Percentiles rank a stretch among this genome's conserved stretches.
Conservation (phyloP, 2,113 vertebrate genomes). For the Chloebia gouldiae region DNA sequence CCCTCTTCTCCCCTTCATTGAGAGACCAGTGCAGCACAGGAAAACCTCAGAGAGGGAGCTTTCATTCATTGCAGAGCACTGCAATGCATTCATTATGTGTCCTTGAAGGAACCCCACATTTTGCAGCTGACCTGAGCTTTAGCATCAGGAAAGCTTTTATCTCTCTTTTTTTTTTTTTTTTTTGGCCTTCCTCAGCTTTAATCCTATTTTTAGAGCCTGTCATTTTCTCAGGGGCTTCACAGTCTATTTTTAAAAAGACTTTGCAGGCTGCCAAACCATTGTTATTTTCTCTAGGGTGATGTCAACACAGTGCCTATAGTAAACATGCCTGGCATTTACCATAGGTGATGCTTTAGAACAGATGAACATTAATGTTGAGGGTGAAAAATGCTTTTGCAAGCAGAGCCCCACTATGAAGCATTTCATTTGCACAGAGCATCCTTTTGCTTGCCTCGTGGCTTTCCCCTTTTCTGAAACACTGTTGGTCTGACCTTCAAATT, state of each 20-base stretch:
- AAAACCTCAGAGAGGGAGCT: background rate
- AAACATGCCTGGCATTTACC: background rate
- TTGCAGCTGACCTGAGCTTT: slow-evolving; percentile 41
- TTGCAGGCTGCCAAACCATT: slow-evolving; percentile 47
- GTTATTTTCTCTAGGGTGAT: slow-evolving; percentile 27
- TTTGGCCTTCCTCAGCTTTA: background rate
- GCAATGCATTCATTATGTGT: background rate
- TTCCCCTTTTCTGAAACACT: slow-evolving; percentile 18
- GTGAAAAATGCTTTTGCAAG: background rate
- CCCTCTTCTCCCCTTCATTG: background rate
- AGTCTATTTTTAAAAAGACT: slow-evolving; percentile 62
- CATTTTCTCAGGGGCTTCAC: slow-evolving; percentile 43
- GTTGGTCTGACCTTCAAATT: slow-evolving; percentile 22
- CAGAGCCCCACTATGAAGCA: background rate
- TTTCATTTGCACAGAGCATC: background rate
- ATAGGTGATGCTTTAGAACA: background rate
- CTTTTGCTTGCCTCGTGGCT: background rate
- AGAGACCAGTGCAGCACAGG: background rate
- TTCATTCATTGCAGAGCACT: background rate
- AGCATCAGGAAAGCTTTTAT: background rate
- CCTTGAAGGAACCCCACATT: slow-evolving; percentile 38
- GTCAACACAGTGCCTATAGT: background rate
- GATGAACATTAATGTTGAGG: background rate
- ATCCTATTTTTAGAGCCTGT: slow-evolving; percentile 59
- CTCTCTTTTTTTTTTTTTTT: background rate